Evolutionary conservation across 2,888 invertebrate genomes (phyloP), one percentile per base, ranked within the genome.

Genomic region (Empis stercorea): DNA sequence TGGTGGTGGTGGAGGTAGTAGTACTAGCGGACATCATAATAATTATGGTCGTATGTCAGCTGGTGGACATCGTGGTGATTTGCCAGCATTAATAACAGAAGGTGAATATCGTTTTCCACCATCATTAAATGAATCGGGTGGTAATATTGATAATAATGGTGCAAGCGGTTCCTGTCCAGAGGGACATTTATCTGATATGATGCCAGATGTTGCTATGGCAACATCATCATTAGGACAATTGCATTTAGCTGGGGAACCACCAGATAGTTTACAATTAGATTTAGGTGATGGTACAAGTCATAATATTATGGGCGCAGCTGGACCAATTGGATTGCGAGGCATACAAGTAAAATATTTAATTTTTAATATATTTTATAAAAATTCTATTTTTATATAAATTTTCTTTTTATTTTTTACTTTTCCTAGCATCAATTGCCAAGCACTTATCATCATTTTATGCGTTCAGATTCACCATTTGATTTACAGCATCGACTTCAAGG

Each of bases 121-220:
- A 45, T 54, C 58, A 9, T 50, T 63, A 38, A 47, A 44, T 14
- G 47, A 52, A 17, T 30, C 44, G 1, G 30, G 43, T 3, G 62
- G 60, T 5, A 54, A 59, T 30, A 60, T 60, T 48, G 56, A 56
- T 44, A 57, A 57, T 6, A 56, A 55, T 4, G 61, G 52, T n/a
- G 58, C 57, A 38, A 57, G 54, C 54, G 60, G 57, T 62, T 76
- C 76, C 36, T 77, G 78, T 57, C 77, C 76, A 68, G 74, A 82
- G 62, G 79, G 87, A 58, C 81, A 82, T 58, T 70, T 85, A 51
- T 79, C 84, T 17, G 87, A 87, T 52, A 81, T 84, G 59, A 89
- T 92, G 80, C 92, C 92, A 0, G 92, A 93, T 70, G 89, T 92
- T 57, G 91, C 91, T 14, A 89, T 91, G 88, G 91, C 91, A 59